A percentile compares a stretch with the other conserved stretches of the same genome.
These are phyloP conservation scores for Bombus picipes DNA, from an alignment of 1,140 invertebrate genomes.

Conservation along the genomic window DNA sequence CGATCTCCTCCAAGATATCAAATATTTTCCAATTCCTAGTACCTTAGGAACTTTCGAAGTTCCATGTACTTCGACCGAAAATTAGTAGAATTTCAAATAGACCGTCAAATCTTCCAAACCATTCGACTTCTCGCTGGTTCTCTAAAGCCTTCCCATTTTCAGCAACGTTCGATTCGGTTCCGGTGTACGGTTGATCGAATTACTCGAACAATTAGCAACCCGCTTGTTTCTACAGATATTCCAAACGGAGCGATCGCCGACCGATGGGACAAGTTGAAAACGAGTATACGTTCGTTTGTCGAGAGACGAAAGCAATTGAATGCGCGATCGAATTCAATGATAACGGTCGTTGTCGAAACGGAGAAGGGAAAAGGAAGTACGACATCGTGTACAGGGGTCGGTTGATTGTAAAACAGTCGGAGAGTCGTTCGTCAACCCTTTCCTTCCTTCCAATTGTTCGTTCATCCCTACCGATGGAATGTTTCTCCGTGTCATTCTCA, in stretches of 20 bases:
- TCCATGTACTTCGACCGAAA: not conserved
- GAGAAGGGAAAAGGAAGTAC: constrained; percentile 55
- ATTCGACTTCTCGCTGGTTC: not conserved
- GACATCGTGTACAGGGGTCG: not conserved
- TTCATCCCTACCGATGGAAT: constrained; percentile 53
- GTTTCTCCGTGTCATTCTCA: constrained; percentile 47
- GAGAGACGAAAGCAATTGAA: not conserved
- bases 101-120: not conserved
- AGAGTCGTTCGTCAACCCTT: constrained; percentile 36
- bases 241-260: constrained; percentile 4
- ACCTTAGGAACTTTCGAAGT: not conserved
- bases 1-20: no score
- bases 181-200: not conserved
- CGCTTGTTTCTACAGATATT: not conserved
- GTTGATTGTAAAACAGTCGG: constrained; percentile 24
- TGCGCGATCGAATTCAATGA: not conserved
- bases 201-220: not conserved
- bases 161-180: not conserved
- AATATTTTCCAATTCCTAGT: not conserved
- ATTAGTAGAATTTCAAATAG: not conserved
- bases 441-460: constrained; percentile 28
- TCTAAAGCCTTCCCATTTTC: not conserved
- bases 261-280: not conserved
- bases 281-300: not conserved
- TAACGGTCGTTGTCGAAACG: constrained; percentile 12